phyloP scores from a whole-genome alignment of 1,140 invertebrate genomes.

The Ladona fulva region DNA sequence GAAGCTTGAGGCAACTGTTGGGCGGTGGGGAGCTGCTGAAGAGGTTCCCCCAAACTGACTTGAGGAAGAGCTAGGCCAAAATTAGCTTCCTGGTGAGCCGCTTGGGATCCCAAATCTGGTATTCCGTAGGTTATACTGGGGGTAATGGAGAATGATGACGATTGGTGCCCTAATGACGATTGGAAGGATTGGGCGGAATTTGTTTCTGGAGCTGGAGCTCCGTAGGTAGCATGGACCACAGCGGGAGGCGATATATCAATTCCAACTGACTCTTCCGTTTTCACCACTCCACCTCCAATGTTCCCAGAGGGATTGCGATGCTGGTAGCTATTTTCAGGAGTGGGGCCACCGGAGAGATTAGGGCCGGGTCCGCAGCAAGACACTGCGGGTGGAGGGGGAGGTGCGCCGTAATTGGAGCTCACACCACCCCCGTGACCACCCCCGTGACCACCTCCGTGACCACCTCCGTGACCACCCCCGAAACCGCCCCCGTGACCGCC shows the following conservation, averaged over 20 bases:
- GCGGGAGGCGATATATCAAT: not conserved
- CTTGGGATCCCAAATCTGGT: slow-evolving; percentile 34
- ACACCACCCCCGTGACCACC: not conserved
- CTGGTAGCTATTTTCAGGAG: not conserved
- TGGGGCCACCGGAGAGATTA: not conserved
- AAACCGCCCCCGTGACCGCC: not conserved
- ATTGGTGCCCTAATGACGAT: not conserved
- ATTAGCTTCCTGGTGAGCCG: slow-evolving; percentile 22
- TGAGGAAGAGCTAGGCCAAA: not conserved
- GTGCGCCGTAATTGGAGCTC: slow-evolving; percentile 19
- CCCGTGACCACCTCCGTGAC: not conserved
- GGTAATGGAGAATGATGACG: slow-evolving; percentile 15
- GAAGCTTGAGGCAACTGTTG: not conserved
- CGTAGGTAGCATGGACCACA: not conserved
- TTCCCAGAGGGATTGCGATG: not conserved
- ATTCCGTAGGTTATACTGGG: slow-evolving; percentile 36
- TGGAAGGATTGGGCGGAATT: not conserved
- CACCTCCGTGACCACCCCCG: not conserved
- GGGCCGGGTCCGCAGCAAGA: not conserved
- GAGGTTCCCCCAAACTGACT: not conserved
- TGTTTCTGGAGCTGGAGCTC: not conserved
- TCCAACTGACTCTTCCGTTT: not conserved
- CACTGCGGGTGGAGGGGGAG: slow-evolving; percentile 14
- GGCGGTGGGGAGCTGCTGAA: not conserved
- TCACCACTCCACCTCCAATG: not conserved